A percentile compares a stretch with the other conserved stretches of the same genome.
phyloP scores from a whole-genome alignment of 1,140 invertebrate genomes.

The Ephestia elutella region DNA sequence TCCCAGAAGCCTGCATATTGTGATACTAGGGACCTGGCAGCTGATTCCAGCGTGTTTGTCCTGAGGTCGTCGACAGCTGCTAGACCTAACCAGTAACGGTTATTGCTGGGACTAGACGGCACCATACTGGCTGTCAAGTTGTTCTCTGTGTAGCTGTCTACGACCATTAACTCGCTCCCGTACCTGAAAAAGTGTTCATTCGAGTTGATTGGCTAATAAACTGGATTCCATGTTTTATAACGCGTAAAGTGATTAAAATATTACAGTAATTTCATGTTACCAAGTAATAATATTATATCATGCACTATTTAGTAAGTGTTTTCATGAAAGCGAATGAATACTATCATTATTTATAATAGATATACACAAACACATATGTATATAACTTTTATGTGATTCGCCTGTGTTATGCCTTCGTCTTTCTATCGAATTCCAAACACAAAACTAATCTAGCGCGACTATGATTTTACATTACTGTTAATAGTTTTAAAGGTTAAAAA shows the following conservation, averaged over 20 bases:
- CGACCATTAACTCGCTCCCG: conserved; percentile 92
- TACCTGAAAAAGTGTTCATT: conserved; percentile 79
- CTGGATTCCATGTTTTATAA: not conserved
- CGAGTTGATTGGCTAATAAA: not conserved
- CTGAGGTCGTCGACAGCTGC: conserved; percentile 92
- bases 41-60: conserved; percentile 95
- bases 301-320: not conserved
- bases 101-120: conserved; percentile 74
- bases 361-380: too few relatives aligned
- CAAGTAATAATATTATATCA: not conserved
- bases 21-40: conserved; percentile 91
- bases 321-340: not conserved
- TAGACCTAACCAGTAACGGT: conserved; percentile 90
- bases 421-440: too few relatives aligned
- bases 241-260: not conserved
- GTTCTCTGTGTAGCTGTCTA: conserved; percentile 92
- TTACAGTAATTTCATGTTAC: too few relatives aligned
- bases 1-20: conserved; percentile 96
- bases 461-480: too few relatives aligned
- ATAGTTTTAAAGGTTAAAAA: too few relatives aligned
- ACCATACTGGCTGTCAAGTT: conserved; percentile 91
- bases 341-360: too few relatives aligned
- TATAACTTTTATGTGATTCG: too few relatives aligned
- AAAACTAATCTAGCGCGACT: too few relatives aligned
- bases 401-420: too few relatives aligned